These are phyloP conservation scores for Lepus europaeus DNA, from an alignment of 2,113 vertebrate genomes.

Conservation along the genomic window DNA sequence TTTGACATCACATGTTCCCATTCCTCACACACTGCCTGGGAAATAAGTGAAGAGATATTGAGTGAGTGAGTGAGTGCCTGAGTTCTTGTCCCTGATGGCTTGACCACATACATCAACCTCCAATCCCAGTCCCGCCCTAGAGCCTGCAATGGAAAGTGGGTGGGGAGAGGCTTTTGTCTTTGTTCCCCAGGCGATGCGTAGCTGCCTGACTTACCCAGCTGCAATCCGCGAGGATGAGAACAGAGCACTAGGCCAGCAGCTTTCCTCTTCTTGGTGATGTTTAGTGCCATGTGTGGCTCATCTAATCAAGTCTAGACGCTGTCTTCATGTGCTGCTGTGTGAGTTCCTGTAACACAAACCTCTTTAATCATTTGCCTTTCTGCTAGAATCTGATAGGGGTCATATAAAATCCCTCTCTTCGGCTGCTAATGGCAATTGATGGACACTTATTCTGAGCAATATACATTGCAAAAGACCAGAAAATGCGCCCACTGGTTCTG, in stretches of 20 bases:
- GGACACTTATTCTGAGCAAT: slow-evolving; percentile 55
- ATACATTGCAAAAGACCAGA: slow-evolving; percentile 62
- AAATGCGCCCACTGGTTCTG: slow-evolving; percentile 40
- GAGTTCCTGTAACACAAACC: slow-evolving; percentile 53
- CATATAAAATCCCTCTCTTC: slow-evolving; percentile 57
- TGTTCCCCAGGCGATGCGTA: background rate
- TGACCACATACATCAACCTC: background rate
- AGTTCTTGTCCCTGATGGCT: background rate
- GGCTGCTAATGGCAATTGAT: slow-evolving; percentile 60
- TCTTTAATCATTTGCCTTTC: slow-evolving; percentile 76
- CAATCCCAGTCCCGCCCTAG: background rate
- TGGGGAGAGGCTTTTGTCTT: background rate
- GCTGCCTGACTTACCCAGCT: background rate
- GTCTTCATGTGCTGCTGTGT: slow-evolving; percentile 27
- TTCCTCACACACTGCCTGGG: background rate
- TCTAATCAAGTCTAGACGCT: slow-evolving; percentile 72
- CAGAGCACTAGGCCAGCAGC: background rate
- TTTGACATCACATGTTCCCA: background rate
- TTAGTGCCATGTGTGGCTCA: slow-evolving; percentile 47
- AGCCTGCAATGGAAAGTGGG: background rate
- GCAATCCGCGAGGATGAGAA: background rate
- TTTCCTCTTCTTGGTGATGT: slow-evolving; percentile 41
- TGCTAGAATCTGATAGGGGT: slow-evolving; percentile 66
- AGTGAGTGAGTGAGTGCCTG: background rate
- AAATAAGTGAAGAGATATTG: background rate